Evolutionary conservation across 1,140 invertebrate genomes (phyloP).

Genomic region (Daktulosphaira vitifoliae): DNA sequence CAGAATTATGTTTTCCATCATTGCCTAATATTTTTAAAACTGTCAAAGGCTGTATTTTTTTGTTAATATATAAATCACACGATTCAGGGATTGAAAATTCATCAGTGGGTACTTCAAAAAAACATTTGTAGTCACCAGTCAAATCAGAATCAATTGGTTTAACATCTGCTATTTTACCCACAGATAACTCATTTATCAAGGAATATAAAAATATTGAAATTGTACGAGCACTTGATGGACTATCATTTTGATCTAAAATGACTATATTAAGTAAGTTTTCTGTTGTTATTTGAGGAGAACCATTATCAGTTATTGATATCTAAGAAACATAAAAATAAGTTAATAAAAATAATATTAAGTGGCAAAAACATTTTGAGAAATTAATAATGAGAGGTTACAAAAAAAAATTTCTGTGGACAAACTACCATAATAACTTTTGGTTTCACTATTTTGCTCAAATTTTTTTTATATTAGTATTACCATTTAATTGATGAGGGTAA

Average conservation of each 20-base stretch:
- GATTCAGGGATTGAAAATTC: conserved; percentile 47
- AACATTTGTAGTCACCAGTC: conserved; percentile 78
- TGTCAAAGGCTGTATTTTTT: conserved; percentile 55
- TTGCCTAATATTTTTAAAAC: conserved; percentile 73
- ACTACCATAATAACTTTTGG: background rate
- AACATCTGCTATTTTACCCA: conserved; percentile 79
- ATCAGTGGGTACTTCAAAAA: conserved; percentile 52
- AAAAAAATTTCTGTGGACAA: no score
- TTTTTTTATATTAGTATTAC: no score
- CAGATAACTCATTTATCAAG: conserved; percentile 59
- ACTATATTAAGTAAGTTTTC: conserved; percentile 66
- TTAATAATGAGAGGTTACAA: no score
- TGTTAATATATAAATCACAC: conserved; percentile 67
- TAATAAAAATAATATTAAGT: background rate
- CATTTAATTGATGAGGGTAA: no score
- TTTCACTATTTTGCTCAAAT: no score
- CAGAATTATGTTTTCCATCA: conserved; percentile 78
- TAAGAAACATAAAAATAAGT: conserved; percentile 35
- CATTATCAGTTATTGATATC: conserved; percentile 83
- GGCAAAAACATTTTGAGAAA: background rate
- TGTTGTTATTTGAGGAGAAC: conserved; percentile 68
- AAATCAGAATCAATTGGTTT: conserved; percentile 84
- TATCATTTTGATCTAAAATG: conserved; percentile 85
- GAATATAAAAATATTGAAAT: conserved; percentile 71
- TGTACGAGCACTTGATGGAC: conserved; percentile 72